A percentile compares a stretch with the other conserved stretches of the same genome.
phyloP scores from a whole-genome alignment of 2,113 vertebrate species.

The Ceyx melanurus region DNA sequence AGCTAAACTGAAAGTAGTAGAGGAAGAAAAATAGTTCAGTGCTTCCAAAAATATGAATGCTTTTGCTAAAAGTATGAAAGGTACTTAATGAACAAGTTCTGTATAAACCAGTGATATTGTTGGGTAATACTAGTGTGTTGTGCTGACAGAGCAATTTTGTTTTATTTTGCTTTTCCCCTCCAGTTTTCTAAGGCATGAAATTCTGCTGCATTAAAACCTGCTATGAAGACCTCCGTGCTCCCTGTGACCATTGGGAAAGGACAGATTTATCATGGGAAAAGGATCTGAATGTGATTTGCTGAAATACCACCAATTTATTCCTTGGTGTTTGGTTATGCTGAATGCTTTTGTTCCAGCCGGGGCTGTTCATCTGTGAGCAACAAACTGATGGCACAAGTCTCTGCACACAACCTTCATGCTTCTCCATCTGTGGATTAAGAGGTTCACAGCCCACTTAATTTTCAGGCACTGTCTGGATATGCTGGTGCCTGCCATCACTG shows the following conservation, averaged over 20 bases:
- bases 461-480: not conserved
- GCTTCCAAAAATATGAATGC: not conserved
- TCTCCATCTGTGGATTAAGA: not conserved
- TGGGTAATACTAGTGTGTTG: not conserved
- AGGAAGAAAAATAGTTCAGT: not conserved
- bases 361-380: not conserved
- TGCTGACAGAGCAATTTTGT: not conserved
- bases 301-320: not conserved
- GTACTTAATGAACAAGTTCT: not conserved
- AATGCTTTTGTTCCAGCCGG: not conserved
- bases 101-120: not conserved
- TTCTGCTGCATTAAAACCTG: not conserved
- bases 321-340: not conserved
- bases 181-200: not conserved
- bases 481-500: not conserved
- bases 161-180: slow-evolving; percentile 11
- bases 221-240: not conserved
- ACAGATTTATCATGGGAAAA: not conserved
- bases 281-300: not conserved
- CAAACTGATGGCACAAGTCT: not conserved
- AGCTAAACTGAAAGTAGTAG: not conserved
- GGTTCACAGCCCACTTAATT: not conserved
- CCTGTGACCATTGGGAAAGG: not conserved
- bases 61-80: slow-evolving; percentile 5
- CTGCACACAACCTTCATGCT: not conserved